Base-by-base conservation (phyloP, 2,888 invertebrate genomes). In the Falcaria lacertinaria region DNA sequence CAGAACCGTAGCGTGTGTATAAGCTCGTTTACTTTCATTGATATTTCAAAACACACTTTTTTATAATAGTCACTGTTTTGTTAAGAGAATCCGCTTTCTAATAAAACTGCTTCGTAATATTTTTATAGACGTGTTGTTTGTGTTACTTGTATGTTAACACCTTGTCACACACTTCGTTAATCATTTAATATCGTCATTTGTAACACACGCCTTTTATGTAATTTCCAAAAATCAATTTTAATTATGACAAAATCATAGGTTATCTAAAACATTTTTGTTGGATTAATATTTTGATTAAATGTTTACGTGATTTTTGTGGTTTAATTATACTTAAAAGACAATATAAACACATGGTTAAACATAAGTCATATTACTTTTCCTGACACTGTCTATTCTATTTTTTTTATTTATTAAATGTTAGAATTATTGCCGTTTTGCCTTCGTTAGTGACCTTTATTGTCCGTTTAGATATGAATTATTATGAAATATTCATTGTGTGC, bases 401-500 rank as follows among this genome's bases (percentile, higher is more conserved):
- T 22, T 22, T 37, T 37, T 39, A 36, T 39, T 54, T 51, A 54
- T 48, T 50, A 50, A 44, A 47, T 54, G 52, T 46, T 22, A 22
- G 45, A 59, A 52, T 56, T 67, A 66, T 63, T 58, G 64, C 57
- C 48, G 60, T 60, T 69, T 75, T 67, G 69, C 76, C 76, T 77
- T 74, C 73, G 57, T 65, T 50, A 64, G 57, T 73, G 74, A 69
- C 77, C 74, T 80, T 72, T 72, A 67, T 66, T 68, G 54, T 68
- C 69, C 62, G 64, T 62, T 69, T 22, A 36, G 35, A 19, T 36
- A 13, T 36, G 17, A 36, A 17, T 19, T 13, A 36, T 36, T 71
- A 67, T 71, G 66, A 75, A 79, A 79, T 80, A 76, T 80, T 76
- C 71, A 78, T 77, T 66, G 49, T 56, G 54, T 54, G 60, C 66